Evolutionary conservation across 2,888 invertebrate species (phyloP), one percentile per base, ranked within the genome.

Genomic region (Protodeltote pygarga): DNA sequence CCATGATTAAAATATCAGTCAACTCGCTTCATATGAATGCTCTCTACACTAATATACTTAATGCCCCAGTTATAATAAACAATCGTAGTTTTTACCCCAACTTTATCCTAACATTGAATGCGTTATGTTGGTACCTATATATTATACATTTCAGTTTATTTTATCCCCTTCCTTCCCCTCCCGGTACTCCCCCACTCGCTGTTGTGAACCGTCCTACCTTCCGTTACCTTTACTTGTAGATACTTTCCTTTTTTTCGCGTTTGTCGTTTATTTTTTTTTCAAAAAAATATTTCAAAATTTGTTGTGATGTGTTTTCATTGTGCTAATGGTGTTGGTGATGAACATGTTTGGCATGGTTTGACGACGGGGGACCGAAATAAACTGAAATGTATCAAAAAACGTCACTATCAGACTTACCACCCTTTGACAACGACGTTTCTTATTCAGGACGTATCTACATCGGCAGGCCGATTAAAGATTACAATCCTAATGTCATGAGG

Each of bases 131-230:
- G 83, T 85, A 85, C 84, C 83, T 83, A 75, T 86, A 72, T 86
- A 84, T 84, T 89, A 89, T 89, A 91, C 92, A 92, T 92, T 92
- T 92, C 92, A 92, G 91, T 92, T 91, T 91, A 90, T 90, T 90
- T 90, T 86, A 74, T 77, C 76, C 75, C 81, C 74, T 65, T 67
- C 76, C 76, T 62, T 66, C 50, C 75, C 78, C 79, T 71, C 31
- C 81, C 78, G 87, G 84, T 89, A 84, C 81, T 68, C 64, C 72
- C 54, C 52, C 25, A 28, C 33, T 21, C 33, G 68, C 63, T 80
- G 75, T 81, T 79, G 71, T 83, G 70, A 59, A 61, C 63, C 67
- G 71, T 68, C 70, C 75, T 70, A 51, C 70, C 65, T 67, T 62
- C 58, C 58, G 66, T 67, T 62, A 61, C 60, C 38, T 33, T 28